Conservation (phyloP, 2,797 vertebrate species). For the Meriones psammophilus region DNA sequence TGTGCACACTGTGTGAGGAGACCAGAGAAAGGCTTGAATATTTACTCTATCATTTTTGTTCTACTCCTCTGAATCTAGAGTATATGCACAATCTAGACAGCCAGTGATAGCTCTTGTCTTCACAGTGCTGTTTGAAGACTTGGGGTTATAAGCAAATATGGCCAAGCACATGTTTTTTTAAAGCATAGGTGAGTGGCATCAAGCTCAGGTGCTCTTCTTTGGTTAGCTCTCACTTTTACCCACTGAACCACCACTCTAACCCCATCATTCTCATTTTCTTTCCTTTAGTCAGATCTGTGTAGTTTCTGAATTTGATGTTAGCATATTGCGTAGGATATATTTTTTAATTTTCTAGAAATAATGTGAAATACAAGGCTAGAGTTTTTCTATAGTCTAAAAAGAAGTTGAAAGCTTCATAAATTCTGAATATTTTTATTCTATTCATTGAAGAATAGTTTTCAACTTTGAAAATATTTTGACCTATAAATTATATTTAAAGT, state of each 20-base stretch:
- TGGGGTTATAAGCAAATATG: background rate
- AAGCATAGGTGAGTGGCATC: background rate
- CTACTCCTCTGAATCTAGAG: background rate
- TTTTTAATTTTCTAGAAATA: constrained; percentile 45
- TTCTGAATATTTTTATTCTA: constrained; percentile 10
- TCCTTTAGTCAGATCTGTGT: background rate
- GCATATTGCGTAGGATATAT: constrained; percentile 41
- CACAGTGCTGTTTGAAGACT: background rate
- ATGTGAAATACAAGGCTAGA: background rate
- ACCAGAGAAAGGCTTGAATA: background rate
- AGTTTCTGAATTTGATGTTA: constrained; percentile 47
- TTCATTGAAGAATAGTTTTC: constrained; percentile 42
- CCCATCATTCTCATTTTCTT: background rate
- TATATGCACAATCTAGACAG: background rate
- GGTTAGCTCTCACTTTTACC: background rate
- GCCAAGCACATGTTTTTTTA: background rate
- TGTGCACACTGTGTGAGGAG: background rate
- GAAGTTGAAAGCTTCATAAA: constrained; percentile 4
- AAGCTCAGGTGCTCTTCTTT: background rate
- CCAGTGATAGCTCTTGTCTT: background rate
- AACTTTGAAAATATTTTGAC: constrained; percentile 7
- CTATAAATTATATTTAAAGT: constrained; percentile 8
- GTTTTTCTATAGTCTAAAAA: constrained; percentile 13
- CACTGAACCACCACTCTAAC: background rate
- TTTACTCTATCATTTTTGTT: background rate